Percentiles rank a stretch among this genome's conserved stretches.
phyloP scores from a whole-genome alignment of 2,113 vertebrate genomes.

The Chelonoidis abingdonii region DNA sequence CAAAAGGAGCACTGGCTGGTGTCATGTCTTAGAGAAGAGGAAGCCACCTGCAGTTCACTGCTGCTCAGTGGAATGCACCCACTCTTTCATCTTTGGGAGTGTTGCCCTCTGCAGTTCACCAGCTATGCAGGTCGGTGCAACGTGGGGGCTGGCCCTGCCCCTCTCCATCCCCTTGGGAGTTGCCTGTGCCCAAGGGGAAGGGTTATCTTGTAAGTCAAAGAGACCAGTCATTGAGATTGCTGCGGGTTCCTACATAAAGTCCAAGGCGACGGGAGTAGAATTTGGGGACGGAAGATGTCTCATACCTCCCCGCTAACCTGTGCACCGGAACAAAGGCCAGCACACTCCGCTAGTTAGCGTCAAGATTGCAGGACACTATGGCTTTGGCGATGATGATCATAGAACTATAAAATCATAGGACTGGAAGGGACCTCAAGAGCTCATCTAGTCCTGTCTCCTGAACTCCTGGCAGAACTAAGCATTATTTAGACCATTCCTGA shows the following conservation, averaged over 20 bases:
- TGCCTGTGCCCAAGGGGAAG: background rate
- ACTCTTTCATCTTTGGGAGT: fast-evolving
- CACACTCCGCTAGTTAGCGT: background rate
- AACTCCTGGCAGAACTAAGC: too few species aligned
- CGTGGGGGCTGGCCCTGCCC: background rate
- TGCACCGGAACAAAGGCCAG: background rate
- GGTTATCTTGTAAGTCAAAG: background rate
- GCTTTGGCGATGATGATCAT: background rate
- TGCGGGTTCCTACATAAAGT: background rate
- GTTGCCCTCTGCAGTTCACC: fast-evolving
- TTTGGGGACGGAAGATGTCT: background rate
- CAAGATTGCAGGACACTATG: background rate
- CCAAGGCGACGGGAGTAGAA: background rate
- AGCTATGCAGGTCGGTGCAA: background rate
- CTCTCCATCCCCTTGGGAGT: background rate
- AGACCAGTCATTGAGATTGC: background rate
- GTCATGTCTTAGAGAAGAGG: background rate
- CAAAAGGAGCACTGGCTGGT: background rate
- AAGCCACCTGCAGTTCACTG: background rate
- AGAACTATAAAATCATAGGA: background rate
- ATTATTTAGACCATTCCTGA: too few species aligned
- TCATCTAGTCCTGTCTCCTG: too few species aligned
- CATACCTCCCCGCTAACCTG: background rate
- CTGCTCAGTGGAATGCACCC: background rate
- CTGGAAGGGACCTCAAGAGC: background rate